Conservation (phyloP, 1,140 invertebrate genomes). For the Acromyrmex heyeri region DNA sequence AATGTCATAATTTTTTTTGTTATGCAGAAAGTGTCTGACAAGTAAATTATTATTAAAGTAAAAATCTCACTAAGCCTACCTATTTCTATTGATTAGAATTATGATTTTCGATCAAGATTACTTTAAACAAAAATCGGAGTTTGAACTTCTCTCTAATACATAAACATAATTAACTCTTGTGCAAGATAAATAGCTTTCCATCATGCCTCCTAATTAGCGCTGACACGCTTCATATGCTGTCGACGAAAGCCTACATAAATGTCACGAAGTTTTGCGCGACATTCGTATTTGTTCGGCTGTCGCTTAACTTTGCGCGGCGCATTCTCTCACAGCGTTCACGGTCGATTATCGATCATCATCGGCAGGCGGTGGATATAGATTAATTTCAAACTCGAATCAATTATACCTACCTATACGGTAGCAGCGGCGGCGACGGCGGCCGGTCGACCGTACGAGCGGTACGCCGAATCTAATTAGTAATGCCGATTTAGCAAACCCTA, state of each 20-base stretch:
- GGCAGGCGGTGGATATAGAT: slow-evolving; percentile 69
- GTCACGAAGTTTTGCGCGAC: slow-evolving; percentile 21
- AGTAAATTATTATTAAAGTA: not conserved
- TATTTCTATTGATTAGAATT: not conserved
- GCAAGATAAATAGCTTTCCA: slow-evolving; percentile 3
- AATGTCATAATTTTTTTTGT: not conserved
- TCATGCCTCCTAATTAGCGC: not conserved
- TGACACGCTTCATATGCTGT: not conserved
- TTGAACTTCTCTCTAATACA: not conserved
- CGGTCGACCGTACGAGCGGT: slow-evolving; percentile 67
- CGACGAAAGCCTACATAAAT: not conserved
- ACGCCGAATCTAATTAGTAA: slow-evolving; percentile 82
- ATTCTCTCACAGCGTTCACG: slow-evolving; percentile 13
- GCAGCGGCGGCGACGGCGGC: slow-evolving; percentile 43
- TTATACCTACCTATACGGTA: slow-evolving; percentile 69
- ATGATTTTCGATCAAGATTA: not conserved
- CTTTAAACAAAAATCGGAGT: not conserved
- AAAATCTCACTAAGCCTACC: not conserved
- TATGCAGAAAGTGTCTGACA: not conserved
- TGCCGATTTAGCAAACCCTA: slow-evolving; percentile 81
- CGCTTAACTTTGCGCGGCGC: slow-evolving; percentile 1
- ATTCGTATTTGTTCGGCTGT: not conserved
- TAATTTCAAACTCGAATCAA: slow-evolving; percentile 83
- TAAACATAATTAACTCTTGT: slow-evolving; percentile 8
- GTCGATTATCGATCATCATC: slow-evolving; percentile 76